Evolutionary conservation across 2,888 invertebrate genomes (phyloP).

Genomic region (Spialia ferax): DNA sequence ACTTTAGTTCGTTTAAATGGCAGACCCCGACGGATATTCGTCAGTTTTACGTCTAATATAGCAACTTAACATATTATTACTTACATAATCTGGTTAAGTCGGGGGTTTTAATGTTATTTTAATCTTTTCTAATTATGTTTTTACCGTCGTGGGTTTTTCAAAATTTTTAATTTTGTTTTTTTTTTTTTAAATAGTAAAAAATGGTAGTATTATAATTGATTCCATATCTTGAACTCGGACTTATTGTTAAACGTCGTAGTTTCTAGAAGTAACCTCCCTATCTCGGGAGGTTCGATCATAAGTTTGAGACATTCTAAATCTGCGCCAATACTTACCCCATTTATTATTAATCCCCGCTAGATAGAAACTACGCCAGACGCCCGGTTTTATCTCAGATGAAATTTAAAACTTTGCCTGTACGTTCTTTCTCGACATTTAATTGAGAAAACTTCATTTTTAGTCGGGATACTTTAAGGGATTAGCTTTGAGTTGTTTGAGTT

Average conservation of each 20-base stretch:
- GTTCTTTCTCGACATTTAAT: constrained; percentile 73
- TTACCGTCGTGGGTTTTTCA: too few relatives aligned
- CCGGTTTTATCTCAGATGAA: constrained; percentile 74
- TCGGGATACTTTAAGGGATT: constrained; percentile 63
- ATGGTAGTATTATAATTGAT: too few relatives aligned
- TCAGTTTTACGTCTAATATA: too few relatives aligned
- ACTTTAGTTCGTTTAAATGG: too few relatives aligned
- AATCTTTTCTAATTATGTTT: too few relatives aligned
- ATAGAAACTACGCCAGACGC: constrained; percentile 69
- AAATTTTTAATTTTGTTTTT: too few relatives aligned
- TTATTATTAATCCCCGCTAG: constrained; percentile 73
- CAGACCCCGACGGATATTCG: too few relatives aligned
- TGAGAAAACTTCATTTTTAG: constrained; percentile 73
- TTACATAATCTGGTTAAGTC: too few relatives aligned
- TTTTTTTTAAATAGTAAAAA: too few relatives aligned
- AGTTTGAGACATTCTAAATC: constrained; percentile 53
- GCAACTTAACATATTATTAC: too few relatives aligned
- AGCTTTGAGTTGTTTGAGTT: constrained; percentile 48
- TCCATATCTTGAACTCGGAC: too few relatives aligned
- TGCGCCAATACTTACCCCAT: constrained; percentile 58
- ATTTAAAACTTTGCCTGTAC: constrained; percentile 72
- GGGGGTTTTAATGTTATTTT: too few relatives aligned
- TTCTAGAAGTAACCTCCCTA: constrained; percentile 23
- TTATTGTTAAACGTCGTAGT: neutral
- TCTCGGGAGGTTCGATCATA: constrained; percentile 31